A percentile compares a stretch with the other conserved stretches of the same genome.
These are phyloP conservation scores for Lasioglossum vierecki DNA, from an alignment of 2,888 invertebrate species.

Conservation along the genomic window DNA sequence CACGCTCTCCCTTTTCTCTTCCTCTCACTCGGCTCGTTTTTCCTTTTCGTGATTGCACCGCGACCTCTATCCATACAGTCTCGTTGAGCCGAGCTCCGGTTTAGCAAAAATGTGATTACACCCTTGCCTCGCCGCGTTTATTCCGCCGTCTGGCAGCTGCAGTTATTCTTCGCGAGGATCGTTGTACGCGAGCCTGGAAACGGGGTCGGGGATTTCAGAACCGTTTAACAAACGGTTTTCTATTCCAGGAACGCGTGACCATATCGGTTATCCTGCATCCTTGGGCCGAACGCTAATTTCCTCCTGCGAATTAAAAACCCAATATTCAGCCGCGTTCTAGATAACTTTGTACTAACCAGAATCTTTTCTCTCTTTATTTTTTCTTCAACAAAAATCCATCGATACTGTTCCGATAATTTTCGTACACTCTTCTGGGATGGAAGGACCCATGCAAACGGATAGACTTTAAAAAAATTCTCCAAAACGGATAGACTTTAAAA, in stretches of 20 bases:
- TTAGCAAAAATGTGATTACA: conserved; percentile 8
- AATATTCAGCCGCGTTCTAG: background rate
- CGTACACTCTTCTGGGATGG: too few species aligned
- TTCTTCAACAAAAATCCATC: background rate
- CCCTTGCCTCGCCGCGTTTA: conserved; percentile 7
- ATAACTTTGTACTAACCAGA: background rate
- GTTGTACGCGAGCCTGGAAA: background rate
- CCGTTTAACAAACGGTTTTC: conserved; percentile 4
- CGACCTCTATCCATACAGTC: conserved; percentile 13
- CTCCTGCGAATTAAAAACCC: background rate
- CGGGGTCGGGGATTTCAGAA: conserved; percentile 6
- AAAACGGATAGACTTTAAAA: too few species aligned
- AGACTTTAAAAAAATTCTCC: too few species aligned
- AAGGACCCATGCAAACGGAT: too few species aligned
- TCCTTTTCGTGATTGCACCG: conserved; percentile 15
- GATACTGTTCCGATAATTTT: too few species aligned
- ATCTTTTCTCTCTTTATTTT: background rate
- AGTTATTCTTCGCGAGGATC: background rate
- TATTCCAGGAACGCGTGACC: conserved; percentile 5
- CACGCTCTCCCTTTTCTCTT: conserved; percentile 25
- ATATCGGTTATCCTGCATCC: background rate
- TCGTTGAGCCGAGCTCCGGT: background rate
- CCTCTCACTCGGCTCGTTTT: conserved; percentile 18
- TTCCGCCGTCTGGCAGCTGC: conserved; percentile 4
- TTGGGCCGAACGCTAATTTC: background rate